Base-by-base conservation (phyloP, 2,797 vertebrate species). In the Microctenopoma steveboyesi region DNA sequence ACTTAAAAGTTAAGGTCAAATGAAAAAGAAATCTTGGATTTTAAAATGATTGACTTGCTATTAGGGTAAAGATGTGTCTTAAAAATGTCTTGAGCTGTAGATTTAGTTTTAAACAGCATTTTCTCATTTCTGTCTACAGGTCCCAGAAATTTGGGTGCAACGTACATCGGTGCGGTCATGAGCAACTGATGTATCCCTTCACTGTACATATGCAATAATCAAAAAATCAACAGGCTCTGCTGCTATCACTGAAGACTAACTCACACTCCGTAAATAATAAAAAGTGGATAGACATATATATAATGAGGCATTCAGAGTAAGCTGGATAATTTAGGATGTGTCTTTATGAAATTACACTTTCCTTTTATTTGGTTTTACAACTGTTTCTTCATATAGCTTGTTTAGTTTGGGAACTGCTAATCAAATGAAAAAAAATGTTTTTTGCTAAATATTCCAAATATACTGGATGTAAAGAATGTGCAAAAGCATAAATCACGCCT, bases 401-500 rank as follows among this genome's bases (percentile, higher is more conserved):
- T 57, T 49, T 5, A 65, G 52, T 15, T 66, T 42, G 7, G 27
- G 39, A 8, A 16, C 16, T 42, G 45, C 28, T 39, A 11, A 59
- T 57, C 18, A 46, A 72, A 72, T 30, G 10, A 14, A 4, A 33
- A 14, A 37, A 37, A 37, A 18, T 18, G 18, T 5, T 33, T 33
- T 33, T 33, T 59, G 35, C 25, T 12, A 63, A 55, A 52, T 46
- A 57, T 53, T 50, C 2, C 27, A 59, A 47, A 71, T 53, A 9
- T 68, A 42, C n/a, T 53, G 16, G 7, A 46, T 50, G 57, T 43
- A 71, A 62, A 62, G 61, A 30, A 57, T 18, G 47, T 54, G 58
- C 35, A 55, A 74, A 72, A 77, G 60, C 35, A 58, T 76, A 49
- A 78, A 74, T 78, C 71, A 78, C 45, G 40, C 39, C 15, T 1